Conservation (phyloP, 2,113 vertebrate species). For the Trinectes maculatus region DNA sequence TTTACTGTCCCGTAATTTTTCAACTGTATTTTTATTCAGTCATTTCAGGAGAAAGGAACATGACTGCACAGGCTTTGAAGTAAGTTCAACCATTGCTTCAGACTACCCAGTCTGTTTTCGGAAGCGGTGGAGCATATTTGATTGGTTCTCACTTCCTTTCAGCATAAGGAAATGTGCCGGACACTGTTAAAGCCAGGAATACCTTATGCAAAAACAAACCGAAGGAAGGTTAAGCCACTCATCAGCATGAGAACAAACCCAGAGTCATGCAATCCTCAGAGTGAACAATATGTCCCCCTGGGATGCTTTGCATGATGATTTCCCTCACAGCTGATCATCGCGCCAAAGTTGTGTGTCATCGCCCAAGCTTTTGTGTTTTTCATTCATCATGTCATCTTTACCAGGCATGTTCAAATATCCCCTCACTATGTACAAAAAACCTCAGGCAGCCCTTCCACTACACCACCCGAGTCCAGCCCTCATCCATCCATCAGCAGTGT, state of each 20-base stretch:
- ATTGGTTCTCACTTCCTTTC: slow-evolving; percentile 70
- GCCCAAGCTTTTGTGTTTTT: slow-evolving; percentile 70
- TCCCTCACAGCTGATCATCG: slow-evolving; percentile 77
- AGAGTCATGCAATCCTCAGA: slow-evolving; percentile 53
- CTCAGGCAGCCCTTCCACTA: slow-evolving; percentile 51
- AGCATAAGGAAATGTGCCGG: slow-evolving; percentile 77
- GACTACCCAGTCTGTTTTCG: slow-evolving; percentile 49
- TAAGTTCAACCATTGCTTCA: slow-evolving; percentile 53
- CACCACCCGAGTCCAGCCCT: slow-evolving; percentile 54
- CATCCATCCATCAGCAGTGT: slow-evolving; percentile 77
- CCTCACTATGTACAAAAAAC: slow-evolving; percentile 64
- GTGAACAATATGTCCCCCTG: slow-evolving; percentile 67
- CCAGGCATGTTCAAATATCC: slow-evolving; percentile 78
- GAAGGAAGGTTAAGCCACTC: slow-evolving; percentile 71
- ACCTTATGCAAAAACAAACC: slow-evolving; percentile 75
- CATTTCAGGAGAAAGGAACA: slow-evolving; percentile 7
- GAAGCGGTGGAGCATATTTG: slow-evolving; percentile 62
- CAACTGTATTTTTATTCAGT: too few species aligned
- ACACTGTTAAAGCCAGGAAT: slow-evolving; percentile 70
- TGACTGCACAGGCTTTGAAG: slow-evolving; percentile 7
- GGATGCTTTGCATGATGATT: slow-evolving; percentile 82
- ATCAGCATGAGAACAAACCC: slow-evolving; percentile 73
- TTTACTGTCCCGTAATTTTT: slow-evolving; percentile 6
- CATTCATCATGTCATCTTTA: slow-evolving; percentile 79
- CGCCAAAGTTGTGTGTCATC: slow-evolving; percentile 73